These are phyloP conservation scores for Ptychobarbus kaznakovi DNA, from an alignment of 2,797 vertebrate genomes.

Conservation along the genomic window DNA sequence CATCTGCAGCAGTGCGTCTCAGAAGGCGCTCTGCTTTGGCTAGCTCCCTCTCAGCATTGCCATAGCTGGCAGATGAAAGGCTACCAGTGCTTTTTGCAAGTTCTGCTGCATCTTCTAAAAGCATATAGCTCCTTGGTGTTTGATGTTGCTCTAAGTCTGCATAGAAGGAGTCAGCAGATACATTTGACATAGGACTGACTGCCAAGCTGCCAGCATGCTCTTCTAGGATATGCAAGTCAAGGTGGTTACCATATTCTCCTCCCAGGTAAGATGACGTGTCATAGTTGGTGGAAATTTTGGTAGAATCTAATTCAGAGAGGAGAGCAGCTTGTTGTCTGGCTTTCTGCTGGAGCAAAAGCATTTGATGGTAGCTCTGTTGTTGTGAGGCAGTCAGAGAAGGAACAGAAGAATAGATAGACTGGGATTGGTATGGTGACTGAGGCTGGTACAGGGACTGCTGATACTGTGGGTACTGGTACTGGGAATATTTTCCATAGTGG, in stretches of 20 bases:
- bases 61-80: constrained; percentile 87
- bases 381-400: constrained; percentile 91
- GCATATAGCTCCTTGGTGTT: constrained; percentile 89
- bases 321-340: constrained; percentile 90
- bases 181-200: constrained; percentile 91
- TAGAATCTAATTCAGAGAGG: constrained; percentile 88
- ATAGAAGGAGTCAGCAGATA: constrained; percentile 95
- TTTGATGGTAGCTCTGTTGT: constrained; percentile 88
- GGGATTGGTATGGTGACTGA: constrained; percentile 94
- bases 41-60: constrained; percentile 93
- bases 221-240: constrained; percentile 92
- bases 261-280: constrained; percentile 85
- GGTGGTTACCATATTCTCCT: constrained; percentile 88
- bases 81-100: constrained; percentile 89
- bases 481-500: constrained; percentile 90
- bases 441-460: constrained; percentile 88
- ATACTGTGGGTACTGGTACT: constrained; percentile 90
- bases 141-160: constrained; percentile 89
- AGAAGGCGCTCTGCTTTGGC: constrained; percentile 94
- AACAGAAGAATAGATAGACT: constrained; percentile 94
- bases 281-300: constrained; percentile 88
- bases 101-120: constrained; percentile 95
- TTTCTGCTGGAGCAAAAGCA: constrained; percentile 94
- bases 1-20: constrained; percentile 85
- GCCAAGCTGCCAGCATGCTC: constrained; percentile 87